These are phyloP conservation scores for Tetragonula carbonaria DNA, from an alignment of 2,888 invertebrate genomes.

Conservation along the genomic window DNA sequence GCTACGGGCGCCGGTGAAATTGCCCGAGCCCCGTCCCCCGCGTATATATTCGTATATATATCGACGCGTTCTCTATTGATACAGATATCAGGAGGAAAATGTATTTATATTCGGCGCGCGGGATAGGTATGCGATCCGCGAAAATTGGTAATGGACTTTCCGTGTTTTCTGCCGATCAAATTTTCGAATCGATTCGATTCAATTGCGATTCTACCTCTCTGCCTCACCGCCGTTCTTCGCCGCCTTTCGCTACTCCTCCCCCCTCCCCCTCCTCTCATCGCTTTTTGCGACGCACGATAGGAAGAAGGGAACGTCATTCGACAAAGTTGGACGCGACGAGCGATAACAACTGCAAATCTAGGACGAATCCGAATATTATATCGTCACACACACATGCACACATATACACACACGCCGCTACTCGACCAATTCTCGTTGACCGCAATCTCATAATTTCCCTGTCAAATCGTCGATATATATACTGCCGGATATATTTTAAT, in stretches of 20 bases:
- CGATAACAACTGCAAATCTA: conserved; percentile 13
- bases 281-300: conserved; percentile 20
- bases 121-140: conserved; percentile 58
- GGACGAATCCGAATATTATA: conserved; percentile 28
- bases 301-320: conserved; percentile 23
- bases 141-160: conserved; percentile 80
- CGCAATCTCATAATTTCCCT: conserved; percentile 39
- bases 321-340: conserved; percentile 18
- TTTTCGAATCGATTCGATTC: conserved; percentile 51
- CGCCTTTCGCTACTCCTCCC: too few species aligned
- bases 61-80: conserved; percentile 57
- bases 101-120: conserved; percentile 65
- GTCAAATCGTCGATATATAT: conserved; percentile 49
- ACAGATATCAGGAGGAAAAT: conserved; percentile 62
- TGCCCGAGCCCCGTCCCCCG: not conserved
- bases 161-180: conserved; percentile 71
- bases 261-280: not conserved
- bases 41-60: conserved; percentile 30
- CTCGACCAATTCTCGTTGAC: conserved; percentile 20
- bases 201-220: conserved; percentile 23
- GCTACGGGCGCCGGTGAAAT: conserved; percentile 36
- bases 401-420: not conserved
- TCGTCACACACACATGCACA: not conserved
- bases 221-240: not conserved
- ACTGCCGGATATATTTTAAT: conserved; percentile 62